These are phyloP conservation scores for Nephila pilipes DNA, from an alignment of 1,140 invertebrate genomes.

Conservation along the genomic window DNA sequence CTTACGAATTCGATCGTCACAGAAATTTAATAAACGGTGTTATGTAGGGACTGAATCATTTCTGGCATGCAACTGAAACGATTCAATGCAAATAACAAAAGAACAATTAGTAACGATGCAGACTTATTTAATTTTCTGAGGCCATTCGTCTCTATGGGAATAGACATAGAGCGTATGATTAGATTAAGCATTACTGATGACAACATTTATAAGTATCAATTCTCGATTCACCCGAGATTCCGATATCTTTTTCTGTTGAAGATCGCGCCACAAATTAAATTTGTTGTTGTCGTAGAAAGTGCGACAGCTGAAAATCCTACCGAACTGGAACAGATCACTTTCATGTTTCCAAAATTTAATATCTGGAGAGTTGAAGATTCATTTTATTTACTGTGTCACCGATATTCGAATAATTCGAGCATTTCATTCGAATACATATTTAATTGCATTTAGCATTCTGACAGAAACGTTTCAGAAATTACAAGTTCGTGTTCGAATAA, in stretches of 20 bases:
- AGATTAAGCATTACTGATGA: conserved; percentile 24
- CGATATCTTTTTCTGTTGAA: neutral
- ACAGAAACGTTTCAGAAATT: no score
- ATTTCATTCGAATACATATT: no score
- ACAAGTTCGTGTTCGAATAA: no score
- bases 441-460: no score
- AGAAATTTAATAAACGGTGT: neutral
- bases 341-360: neutral
- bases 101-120: conserved; percentile 30
- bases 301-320: neutral
- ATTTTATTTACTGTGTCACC: no score
- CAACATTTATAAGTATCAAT: conserved; percentile 40
- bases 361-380: neutral
- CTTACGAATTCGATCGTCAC: neutral
- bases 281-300: neutral
- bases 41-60: neutral
- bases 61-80: neutral
- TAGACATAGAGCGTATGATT: neutral
- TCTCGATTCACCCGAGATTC: neutral
- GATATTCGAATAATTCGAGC: no score
- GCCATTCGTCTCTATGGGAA: neutral
- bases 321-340: no score
- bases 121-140: neutral
- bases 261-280: neutral
- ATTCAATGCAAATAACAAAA: neutral